phyloP scores from a whole-genome alignment of 2,797 vertebrate species.

The Anas acuta region DNA sequence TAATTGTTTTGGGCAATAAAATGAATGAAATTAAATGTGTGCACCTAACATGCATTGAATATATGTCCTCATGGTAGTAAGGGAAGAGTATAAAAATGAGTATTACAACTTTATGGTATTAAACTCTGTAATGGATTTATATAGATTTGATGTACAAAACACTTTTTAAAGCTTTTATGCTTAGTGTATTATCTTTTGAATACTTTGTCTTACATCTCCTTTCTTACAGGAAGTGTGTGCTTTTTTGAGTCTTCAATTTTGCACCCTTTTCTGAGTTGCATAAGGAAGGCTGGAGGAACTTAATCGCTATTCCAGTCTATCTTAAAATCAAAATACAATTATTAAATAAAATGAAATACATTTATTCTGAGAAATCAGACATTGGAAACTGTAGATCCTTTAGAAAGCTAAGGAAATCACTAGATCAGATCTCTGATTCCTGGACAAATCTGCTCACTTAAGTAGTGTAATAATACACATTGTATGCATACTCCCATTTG shows the following conservation, averaged over 20 bases:
- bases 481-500: background rate
- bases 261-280: background rate
- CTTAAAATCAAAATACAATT: background rate
- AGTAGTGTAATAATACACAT: background rate
- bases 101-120: background rate
- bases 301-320: background rate
- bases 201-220: background rate
- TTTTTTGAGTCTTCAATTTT: background rate
- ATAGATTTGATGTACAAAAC: background rate
- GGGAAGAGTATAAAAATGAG: background rate
- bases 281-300: background rate
- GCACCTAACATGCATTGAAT: background rate
- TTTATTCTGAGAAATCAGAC: background rate
- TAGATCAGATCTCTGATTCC: background rate
- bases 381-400: background rate
- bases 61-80: background rate
- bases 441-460: background rate
- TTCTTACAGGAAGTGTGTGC: background rate
- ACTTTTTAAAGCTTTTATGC: background rate
- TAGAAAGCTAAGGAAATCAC: background rate
- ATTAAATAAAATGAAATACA: background rate
- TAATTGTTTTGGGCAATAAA: background rate
- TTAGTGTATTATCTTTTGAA: background rate
- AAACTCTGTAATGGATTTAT: background rate
- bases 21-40: background rate